Evolutionary conservation across 2,113 vertebrate genomes (phyloP), one percentile per base, ranked within the genome.

Genomic region (Conger conger): DNA sequence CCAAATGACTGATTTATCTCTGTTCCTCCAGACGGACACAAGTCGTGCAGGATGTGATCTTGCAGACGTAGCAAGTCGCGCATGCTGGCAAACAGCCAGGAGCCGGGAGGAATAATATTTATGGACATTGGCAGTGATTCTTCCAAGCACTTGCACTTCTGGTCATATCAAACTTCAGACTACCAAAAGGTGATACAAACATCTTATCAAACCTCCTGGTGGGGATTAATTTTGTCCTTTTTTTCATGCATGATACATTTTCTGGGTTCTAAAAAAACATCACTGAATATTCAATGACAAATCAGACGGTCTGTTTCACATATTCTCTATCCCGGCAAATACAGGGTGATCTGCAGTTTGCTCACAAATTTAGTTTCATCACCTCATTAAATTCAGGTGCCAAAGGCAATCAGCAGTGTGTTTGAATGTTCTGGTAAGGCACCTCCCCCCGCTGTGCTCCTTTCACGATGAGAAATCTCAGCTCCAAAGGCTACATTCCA

Each of bases 11-110:
- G 68, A 73, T 33, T 73, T 73, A 73, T 73, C 57, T 63, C 27
- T 73, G 68, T 73, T 73, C 68, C n/a, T 73, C 68, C 68, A 73
- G 68, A n/a, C 15, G 27, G 27, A 73, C 68, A 73, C n/a, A 73
- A 33, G 68, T 30, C 68, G 11, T 9, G n/a, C 68, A 73, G 68
- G 68, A 73, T 33, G 68, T 33, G n/a, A 30, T n/a, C 27, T 73
- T 73, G 68, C 68, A 73, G 68, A 33, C n/a, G 68, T 27, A 73
- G 68, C 68, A 73, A 73, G 68, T 27, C 30, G 68, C 68, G 11
- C 68, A 13, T 73, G 68, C 68, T 30, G n/a, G 1, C 23, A 6
- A 33, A 33, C 15, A 11, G 68, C 27, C 68, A 17, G 23, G 27
- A n/a, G n/a, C n/a, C 68, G 33, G 27, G 68, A 73, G 27, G n/a